A percentile compares a stretch with the other conserved stretches of the same genome.
Conservation (phyloP, 2,888 invertebrate genomes). For the Fabriciana adippe region DNA sequence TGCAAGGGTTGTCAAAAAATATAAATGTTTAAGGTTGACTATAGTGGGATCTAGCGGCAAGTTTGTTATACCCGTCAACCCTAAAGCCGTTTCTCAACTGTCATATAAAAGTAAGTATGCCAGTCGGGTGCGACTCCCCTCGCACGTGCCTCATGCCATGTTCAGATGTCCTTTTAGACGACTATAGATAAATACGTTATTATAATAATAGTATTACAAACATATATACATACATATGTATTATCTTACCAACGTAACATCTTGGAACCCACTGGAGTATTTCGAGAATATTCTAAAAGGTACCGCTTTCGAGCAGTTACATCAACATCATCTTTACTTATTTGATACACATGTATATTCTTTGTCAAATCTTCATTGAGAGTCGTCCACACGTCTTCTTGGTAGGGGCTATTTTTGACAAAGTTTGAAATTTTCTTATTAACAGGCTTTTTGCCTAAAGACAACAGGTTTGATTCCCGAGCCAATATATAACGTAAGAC, state of each 20-base stretch:
- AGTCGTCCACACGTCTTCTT: constrained; percentile 53
- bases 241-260: constrained; percentile 23
- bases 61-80: too few relatives aligned
- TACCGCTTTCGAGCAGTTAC: background rate
- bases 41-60: too few relatives aligned
- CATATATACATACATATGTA: background rate
- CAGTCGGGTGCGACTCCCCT: too few relatives aligned
- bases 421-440: constrained; percentile 69
- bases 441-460: constrained; percentile 62
- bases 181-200: background rate
- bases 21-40: too few relatives aligned
- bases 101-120: too few relatives aligned
- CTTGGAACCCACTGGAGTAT: constrained; percentile 13
- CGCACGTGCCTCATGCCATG: too few relatives aligned
- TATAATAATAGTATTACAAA: too few relatives aligned
- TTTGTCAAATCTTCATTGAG: constrained; percentile 67
- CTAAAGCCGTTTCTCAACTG: too few relatives aligned
- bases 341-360: constrained; percentile 46
- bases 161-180: background rate
- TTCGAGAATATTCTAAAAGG: background rate
- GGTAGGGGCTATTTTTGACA: constrained; percentile 56
- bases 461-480: constrained; percentile 61
- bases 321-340: background rate
- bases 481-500: constrained; percentile 62
- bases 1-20: too few relatives aligned